phyloP scores from a whole-genome alignment of 2,797 vertebrate species.

The Scleropages formosus region DNA sequence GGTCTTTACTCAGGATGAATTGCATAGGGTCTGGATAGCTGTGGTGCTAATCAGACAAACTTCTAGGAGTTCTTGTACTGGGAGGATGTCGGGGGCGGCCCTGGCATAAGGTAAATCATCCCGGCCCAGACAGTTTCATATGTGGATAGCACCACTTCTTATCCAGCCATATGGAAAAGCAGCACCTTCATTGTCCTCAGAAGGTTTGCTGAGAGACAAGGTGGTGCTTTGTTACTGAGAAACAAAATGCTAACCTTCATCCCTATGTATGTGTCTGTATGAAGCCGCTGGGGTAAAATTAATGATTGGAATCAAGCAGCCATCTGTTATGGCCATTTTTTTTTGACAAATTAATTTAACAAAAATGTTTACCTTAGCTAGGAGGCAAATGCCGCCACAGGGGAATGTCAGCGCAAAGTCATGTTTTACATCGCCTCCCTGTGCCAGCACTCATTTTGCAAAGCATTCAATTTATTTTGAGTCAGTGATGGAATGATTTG shows the following conservation, averaged over 20 bases:
- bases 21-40: neutral
- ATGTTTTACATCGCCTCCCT: slow-evolving; percentile 22
- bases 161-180: slow-evolving; percentile 51
- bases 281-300: slow-evolving; percentile 35
- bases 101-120: slow-evolving; percentile 27
- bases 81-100: neutral
- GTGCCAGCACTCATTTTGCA: neutral
- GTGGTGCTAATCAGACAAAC: neutral
- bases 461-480: slow-evolving; percentile 22
- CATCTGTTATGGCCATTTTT: slow-evolving; percentile 37
- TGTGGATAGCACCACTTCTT: slow-evolving; percentile 45
- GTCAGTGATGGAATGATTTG: slow-evolving; percentile 5
- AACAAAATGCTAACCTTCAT: slow-evolving; percentile 37
- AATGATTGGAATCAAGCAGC: slow-evolving; percentile 29
- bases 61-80: slow-evolving; percentile 19
- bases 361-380: slow-evolving; percentile 38
- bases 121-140: slow-evolving; percentile 26
- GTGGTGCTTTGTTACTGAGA: slow-evolving; percentile 42
- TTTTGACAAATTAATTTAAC: slow-evolving; percentile 44
- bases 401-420: slow-evolving; percentile 37
- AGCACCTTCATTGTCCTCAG: slow-evolving; percentile 56
- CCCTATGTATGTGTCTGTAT: slow-evolving; percentile 24
- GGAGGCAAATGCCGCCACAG: slow-evolving; percentile 5
- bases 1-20: neutral
- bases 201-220: slow-evolving; percentile 49